Conservation (phyloP, 2,113 vertebrate genomes). For the Phalacrocorax aristotelis region DNA sequence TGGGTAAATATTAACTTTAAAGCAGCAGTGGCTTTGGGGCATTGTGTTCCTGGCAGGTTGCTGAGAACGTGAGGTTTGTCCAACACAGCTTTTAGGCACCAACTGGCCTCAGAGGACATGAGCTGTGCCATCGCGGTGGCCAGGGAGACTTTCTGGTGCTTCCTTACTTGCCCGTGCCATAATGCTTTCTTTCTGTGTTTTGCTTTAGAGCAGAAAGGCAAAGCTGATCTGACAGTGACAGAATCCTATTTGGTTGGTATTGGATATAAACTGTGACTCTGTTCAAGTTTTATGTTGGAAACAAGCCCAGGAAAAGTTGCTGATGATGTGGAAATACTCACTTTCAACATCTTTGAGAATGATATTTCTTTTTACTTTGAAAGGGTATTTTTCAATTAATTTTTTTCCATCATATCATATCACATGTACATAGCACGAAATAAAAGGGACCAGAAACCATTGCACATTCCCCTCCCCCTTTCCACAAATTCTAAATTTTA, state of each 20-base stretch:
- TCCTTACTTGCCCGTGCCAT: not conserved
- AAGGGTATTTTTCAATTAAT: slow-evolving; percentile 51
- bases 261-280: slow-evolving; percentile 11
- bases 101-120: accelerated
- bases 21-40: not conserved
- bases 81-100: not conserved
- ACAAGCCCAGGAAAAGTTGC: slow-evolving; percentile 55
- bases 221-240: slow-evolving; percentile 25
- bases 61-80: not conserved
- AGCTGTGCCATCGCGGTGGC: not conserved
- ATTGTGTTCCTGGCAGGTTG: not conserved
- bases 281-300: slow-evolving; percentile 35
- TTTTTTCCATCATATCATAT: not conserved
- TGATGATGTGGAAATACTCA: slow-evolving; percentile 55
- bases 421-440: slow-evolving; percentile 5
- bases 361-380: slow-evolving; percentile 48
- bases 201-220: not conserved
- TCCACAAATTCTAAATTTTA: slow-evolving; percentile 44
- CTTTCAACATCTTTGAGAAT: slow-evolving; percentile 48
- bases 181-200: not conserved
- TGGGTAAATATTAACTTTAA: not conserved
- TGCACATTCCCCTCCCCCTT: not conserved
- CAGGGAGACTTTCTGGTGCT: not conserved
- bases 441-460: slow-evolving; percentile 50
- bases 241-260: slow-evolving; percentile 3